Percentiles rank a stretch among this genome's conserved stretches.
These are phyloP conservation scores for Brenthis hecate DNA, from an alignment of 2,888 invertebrate genomes.

Conservation along the genomic window DNA sequence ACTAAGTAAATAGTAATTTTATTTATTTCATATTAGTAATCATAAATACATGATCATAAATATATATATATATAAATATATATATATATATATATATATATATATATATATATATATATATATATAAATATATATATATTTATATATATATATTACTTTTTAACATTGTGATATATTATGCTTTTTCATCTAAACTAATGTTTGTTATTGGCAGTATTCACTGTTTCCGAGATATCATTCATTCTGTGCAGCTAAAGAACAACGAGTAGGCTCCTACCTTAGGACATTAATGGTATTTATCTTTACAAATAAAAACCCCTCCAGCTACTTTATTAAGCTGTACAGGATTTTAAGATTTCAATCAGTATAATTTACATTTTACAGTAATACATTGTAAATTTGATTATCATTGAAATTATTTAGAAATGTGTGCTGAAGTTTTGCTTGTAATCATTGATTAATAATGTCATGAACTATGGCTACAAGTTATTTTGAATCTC, in stretches of 20 bases:
- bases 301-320: neutral
- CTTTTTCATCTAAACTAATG: slow-evolving; percentile 44
- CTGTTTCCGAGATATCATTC: slow-evolving; percentile 76
- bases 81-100: too few relatives aligned
- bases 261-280: slow-evolving; percentile 75
- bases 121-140: too few relatives aligned
- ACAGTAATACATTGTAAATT: neutral
- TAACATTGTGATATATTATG: slow-evolving; percentile 32
- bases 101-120: too few relatives aligned
- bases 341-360: neutral
- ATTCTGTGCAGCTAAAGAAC: slow-evolving; percentile 77
- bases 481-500: too few relatives aligned
- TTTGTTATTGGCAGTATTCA: slow-evolving; percentile 68
- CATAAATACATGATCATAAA: too few relatives aligned
- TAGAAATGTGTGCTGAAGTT: too few relatives aligned
- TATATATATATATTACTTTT: neutral
- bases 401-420: neutral
- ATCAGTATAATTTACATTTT: neutral
- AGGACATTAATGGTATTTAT: slow-evolving; percentile 80
- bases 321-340: neutral
- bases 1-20: too few relatives aligned
- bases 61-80: too few relatives aligned
- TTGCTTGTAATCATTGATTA: too few relatives aligned
- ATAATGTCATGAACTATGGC: too few relatives aligned
- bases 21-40: too few relatives aligned